Evolutionary conservation across 2,797 vertebrate species (phyloP), one percentile per base, ranked within the genome.

Genomic region (Chaenodraco wilsoni): DNA sequence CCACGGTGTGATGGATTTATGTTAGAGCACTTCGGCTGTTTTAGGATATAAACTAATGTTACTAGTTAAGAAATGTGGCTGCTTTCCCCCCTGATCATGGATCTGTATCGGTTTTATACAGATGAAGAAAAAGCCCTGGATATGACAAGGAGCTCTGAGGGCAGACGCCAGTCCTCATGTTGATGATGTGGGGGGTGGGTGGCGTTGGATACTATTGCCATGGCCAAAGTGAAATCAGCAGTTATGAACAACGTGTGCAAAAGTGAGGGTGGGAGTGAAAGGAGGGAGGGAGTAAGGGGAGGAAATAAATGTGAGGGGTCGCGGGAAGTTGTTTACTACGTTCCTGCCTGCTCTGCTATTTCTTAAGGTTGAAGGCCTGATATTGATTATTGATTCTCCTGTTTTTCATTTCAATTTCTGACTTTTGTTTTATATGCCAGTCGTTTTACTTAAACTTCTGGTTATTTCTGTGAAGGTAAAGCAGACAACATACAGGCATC

Each of bases 201-300:
- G 87, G 84, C 10, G 76, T 82, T 84, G 83, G 75, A 82, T 91
- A 88, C 74, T 85, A 87, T 82, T 86, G 87, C 89, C 83, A 67
- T 85, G 86, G 90, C 87, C 88, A 86, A 88, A 86, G 89, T 88
- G 92, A 93, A 92, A 92, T 91, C 83, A 86, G 91, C 90, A 92
- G 91, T 93, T 92, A 92, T 93, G 88, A 91, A 93, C 89, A 92
- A 90, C 91, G 87, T 93, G 90, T 92, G 91, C 92, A 92, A 91
- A 92, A 92, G 86, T 86, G 79, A 85, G 82, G 82, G 80, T 87
- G 86, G 89, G 87, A 89, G 89, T 63, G 77, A 83, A 76, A 73
- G 83, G 76, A 85, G 90, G 84, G 84, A 83, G 86, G 69, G 82
- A 79, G 79, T 44, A 55, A 83, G 79, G 70, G 68, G 76, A 84